phyloP scores from a whole-genome alignment of 1,140 invertebrate genomes.

The Cydia fagiglandana region DNA sequence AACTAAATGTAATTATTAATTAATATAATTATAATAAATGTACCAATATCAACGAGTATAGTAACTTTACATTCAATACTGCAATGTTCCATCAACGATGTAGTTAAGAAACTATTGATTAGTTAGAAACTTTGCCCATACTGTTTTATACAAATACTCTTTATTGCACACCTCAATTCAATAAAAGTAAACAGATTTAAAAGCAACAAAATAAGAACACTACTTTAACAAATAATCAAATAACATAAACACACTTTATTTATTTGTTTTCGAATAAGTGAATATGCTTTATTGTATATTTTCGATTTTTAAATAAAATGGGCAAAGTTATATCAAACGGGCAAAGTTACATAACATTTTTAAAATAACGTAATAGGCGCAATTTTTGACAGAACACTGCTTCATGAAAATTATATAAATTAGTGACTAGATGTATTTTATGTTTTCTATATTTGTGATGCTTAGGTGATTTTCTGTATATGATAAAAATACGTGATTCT shows the following conservation, averaged over 20 bases:
- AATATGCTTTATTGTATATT: too few relatives aligned
- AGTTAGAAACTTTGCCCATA: conserved; percentile 6
- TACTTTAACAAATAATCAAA: too few relatives aligned
- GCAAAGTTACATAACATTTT: background rate
- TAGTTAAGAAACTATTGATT: background rate
- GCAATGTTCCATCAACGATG: background rate
- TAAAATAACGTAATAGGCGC: background rate
- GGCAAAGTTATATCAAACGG: background rate
- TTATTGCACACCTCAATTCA: too few relatives aligned
- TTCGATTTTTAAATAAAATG: too few relatives aligned
- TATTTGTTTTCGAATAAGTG: too few relatives aligned
- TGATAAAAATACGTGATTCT: background rate
- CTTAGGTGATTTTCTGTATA: background rate
- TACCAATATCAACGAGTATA: background rate
- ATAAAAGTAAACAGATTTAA: too few relatives aligned
- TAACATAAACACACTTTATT: too few relatives aligned
- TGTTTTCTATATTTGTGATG: background rate
- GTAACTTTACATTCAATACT: background rate
- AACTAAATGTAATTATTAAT: background rate
- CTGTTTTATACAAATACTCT: too few relatives aligned
- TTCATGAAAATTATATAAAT: background rate
- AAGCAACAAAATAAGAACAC: too few relatives aligned
- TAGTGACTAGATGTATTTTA: conserved; percentile 2
- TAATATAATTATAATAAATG: background rate
- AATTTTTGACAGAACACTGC: background rate